Conservation (phyloP, 2,888 invertebrate species). For the Tachystola acroxantha region DNA sequence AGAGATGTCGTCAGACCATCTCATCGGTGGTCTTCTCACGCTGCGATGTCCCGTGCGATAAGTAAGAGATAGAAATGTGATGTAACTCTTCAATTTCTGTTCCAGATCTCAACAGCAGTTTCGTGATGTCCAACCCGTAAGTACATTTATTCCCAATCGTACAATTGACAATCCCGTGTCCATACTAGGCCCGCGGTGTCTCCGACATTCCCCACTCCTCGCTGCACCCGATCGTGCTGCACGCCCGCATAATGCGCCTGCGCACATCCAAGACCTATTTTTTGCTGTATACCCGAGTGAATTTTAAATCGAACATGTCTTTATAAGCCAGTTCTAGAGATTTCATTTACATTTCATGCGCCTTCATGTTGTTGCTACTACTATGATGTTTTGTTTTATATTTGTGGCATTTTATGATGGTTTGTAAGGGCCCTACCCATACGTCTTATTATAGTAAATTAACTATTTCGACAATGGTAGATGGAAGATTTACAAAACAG, state of each 20-base stretch:
- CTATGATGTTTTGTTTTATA: constrained; percentile 19
- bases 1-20: too few species aligned
- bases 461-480: too few species aligned
- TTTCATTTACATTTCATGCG: constrained; percentile 49
- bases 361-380: constrained; percentile 34
- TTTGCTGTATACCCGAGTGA: constrained; percentile 60
- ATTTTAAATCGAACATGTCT: constrained; percentile 72
- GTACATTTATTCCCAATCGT: constrained; percentile 9
- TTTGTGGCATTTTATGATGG: too few species aligned
- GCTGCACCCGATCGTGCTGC: constrained; percentile 55
- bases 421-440: too few species aligned
- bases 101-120: constrained; percentile 18
- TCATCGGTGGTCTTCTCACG: too few species aligned
- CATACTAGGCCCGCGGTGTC: constrained; percentile 9
- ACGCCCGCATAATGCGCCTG: constrained; percentile 69
- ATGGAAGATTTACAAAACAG: too few species aligned
- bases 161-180: constrained; percentile 4
- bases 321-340: constrained; percentile 35
- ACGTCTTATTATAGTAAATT: too few species aligned
- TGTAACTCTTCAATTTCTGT: background rate
- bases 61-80: too few species aligned
- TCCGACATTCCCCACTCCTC: background rate
- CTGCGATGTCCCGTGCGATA: too few species aligned
- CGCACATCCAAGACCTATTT: constrained; percentile 63
- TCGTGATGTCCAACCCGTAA: constrained; percentile 21